phyloP scores from a whole-genome alignment of 53 echinoderm and acorn worm species.

The Luidia sarsii region DNA sequence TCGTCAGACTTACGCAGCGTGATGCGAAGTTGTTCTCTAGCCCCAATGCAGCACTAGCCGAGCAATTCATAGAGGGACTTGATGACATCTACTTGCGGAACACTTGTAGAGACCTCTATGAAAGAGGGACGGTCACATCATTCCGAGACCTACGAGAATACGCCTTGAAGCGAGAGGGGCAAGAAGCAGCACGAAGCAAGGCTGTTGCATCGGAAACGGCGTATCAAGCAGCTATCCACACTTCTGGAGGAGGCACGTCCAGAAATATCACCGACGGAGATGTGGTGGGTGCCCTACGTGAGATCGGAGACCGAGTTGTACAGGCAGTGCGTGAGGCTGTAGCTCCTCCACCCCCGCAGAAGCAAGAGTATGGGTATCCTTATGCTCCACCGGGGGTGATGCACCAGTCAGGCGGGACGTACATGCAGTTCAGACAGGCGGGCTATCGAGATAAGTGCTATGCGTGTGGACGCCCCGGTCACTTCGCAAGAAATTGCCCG shows the following conservation, averaged over 20 bases:
- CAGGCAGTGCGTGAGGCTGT: slow-evolving; percentile 19
- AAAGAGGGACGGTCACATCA: not conserved
- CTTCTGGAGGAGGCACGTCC: not conserved
- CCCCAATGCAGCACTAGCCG: slow-evolving; percentile 15
- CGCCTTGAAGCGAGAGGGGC: slow-evolving; percentile 26
- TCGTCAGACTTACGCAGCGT: slow-evolving; percentile 10
- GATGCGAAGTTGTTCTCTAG: slow-evolving; percentile 33
- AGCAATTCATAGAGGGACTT: slow-evolving; percentile 53
- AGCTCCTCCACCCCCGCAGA: not conserved
- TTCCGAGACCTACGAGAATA: slow-evolving; percentile 47
- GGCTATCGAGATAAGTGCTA: slow-evolving; percentile 2
- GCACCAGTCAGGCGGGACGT: not conserved
- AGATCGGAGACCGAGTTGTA: slow-evolving; percentile 25
- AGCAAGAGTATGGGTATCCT: not conserved
- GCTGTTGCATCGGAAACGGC: not conserved
- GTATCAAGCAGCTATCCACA: slow-evolving; percentile 28
- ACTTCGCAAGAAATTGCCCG: slow-evolving; percentile 42
- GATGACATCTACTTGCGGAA: slow-evolving; percentile 30
- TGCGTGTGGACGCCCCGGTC: slow-evolving; percentile 23
- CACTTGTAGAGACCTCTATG: slow-evolving; percentile 36
- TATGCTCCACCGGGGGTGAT: not conserved
- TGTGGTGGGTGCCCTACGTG: slow-evolving; percentile 5
- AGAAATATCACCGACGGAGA: not conserved
- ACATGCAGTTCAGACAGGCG: too few species aligned
- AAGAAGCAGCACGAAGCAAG: slow-evolving; percentile 5